These are phyloP conservation scores for Dolichallabes microphthalmus DNA, from an alignment of 2,113 vertebrate genomes.

Conservation along the genomic window DNA sequence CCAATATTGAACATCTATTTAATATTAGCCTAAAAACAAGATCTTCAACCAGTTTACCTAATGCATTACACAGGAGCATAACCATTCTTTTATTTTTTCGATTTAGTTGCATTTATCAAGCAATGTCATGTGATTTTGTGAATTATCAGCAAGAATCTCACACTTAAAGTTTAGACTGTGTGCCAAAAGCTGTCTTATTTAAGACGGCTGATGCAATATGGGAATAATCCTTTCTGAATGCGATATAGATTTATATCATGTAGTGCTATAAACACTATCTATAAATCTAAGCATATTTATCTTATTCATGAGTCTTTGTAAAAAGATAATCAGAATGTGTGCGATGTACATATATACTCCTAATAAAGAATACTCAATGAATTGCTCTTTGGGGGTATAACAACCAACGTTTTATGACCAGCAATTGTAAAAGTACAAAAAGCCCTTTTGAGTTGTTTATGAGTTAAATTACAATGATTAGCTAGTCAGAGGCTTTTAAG, in stretches of 20 bases:
- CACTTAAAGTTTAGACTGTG: not conserved
- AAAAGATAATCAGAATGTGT: not conserved
- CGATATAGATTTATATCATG: not conserved
- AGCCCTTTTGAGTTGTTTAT: not conserved
- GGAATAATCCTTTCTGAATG: not conserved
- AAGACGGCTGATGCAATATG: not conserved
- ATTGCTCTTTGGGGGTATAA: not conserved
- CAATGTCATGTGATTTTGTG: not conserved
- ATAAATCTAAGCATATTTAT: not conserved
- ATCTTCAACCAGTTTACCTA: not conserved
- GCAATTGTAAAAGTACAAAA: not conserved
- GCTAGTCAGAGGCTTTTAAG: not conserved
- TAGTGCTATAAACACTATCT: not conserved
- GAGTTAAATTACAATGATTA: not conserved
- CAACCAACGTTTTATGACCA: not conserved
- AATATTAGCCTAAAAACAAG: not conserved
- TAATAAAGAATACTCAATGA: not conserved
- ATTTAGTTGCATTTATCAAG: not conserved
- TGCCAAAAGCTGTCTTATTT: not conserved
- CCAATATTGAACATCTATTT: not conserved
- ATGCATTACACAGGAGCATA: not conserved
- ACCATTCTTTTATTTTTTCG: not conserved
- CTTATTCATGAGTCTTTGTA: not conserved
- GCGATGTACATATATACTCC: not conserved
- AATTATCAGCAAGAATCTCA: not conserved